phyloP scores from a whole-genome alignment of 2,888 invertebrate genomes.

The Schizotus pectinicornis region DNA sequence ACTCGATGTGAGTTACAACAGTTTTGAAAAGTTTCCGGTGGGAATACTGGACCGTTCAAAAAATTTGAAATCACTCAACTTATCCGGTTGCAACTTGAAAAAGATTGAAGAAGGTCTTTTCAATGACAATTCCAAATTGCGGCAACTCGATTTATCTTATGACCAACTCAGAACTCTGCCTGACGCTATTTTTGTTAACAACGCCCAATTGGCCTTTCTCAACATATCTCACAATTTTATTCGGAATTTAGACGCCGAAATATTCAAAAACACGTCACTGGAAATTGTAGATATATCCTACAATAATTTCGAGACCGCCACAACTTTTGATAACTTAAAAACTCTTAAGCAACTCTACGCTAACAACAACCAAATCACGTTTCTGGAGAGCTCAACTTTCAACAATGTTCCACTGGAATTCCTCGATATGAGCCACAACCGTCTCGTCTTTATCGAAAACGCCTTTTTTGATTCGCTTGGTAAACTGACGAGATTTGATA shows the following conservation, averaged over 20 bases:
- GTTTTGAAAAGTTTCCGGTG: slow-evolving; percentile 14
- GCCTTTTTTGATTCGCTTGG: slow-evolving; percentile 33
- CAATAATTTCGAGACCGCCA: slow-evolving; percentile 31
- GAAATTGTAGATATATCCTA: slow-evolving; percentile 37
- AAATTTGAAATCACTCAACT: background rate
- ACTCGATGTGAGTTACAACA: slow-evolving; percentile 18
- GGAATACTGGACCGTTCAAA: slow-evolving; percentile 22
- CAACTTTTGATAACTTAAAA: slow-evolving; percentile 28
- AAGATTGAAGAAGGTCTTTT: background rate
- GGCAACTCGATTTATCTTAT: background rate
- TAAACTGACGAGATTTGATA: slow-evolving; percentile 36
- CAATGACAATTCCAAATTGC: background rate
- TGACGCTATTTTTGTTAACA: background rate
- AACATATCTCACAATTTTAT: slow-evolving; percentile 37
- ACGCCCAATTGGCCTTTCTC: slow-evolving; percentile 25
- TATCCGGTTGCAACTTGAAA: background rate
- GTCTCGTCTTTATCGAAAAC: slow-evolving; percentile 35
- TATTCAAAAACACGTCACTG: slow-evolving; percentile 34
- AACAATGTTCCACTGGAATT: slow-evolving; percentile 31
- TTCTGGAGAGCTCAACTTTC: slow-evolving; percentile 34
- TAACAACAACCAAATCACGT: slow-evolving; percentile 34
- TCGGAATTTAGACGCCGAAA: slow-evolving; percentile 23
- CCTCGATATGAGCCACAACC: slow-evolving; percentile 36
- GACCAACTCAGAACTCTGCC: background rate
- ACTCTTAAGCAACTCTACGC: slow-evolving; percentile 31